Conservation (phyloP, 1,140 invertebrate species). For the Centruroides sculpturatus region DNA sequence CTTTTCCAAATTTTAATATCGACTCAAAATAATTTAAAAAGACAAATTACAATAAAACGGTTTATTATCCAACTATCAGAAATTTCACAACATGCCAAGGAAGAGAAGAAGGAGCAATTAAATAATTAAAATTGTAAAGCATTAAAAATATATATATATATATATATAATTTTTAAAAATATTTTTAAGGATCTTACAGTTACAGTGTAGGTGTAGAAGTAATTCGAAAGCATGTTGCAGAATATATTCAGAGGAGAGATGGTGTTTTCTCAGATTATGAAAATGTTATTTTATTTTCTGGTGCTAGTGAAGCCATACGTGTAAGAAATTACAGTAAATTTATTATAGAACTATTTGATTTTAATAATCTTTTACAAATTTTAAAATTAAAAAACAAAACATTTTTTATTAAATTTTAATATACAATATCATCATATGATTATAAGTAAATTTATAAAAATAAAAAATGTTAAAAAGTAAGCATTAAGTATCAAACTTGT, state of each 20-base stretch:
- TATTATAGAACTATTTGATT: not conserved
- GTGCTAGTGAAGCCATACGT: conserved; percentile 83
- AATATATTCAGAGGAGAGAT: conserved; percentile 78
- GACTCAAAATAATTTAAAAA: no score
- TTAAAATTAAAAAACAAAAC: not conserved
- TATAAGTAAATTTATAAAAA: no score
- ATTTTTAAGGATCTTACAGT: conserved; percentile 60
- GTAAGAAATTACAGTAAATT: conserved; percentile 26
- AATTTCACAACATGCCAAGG: no score
- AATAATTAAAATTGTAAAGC: no score
- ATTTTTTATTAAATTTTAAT: no score
- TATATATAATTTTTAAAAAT: no score
- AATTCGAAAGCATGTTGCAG: conserved; percentile 72
- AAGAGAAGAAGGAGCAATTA: no score
- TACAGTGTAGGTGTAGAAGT: conserved; percentile 84
- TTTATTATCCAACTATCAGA: no score
- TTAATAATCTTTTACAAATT: not conserved
- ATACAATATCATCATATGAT: not conserved
- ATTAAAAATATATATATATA: no score
- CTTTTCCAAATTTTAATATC: no score
- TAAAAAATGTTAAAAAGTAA: not conserved
- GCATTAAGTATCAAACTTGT: no score
- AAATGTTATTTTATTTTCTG: conserved; percentile 73
- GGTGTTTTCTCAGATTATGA: conserved; percentile 53
- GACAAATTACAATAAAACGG: no score